Percentiles rank a stretch among this genome's conserved stretches.
These are phyloP conservation scores for Aporophyla lueneburgensis DNA, from an alignment of 2,888 invertebrate genomes.

Conservation along the genomic window DNA sequence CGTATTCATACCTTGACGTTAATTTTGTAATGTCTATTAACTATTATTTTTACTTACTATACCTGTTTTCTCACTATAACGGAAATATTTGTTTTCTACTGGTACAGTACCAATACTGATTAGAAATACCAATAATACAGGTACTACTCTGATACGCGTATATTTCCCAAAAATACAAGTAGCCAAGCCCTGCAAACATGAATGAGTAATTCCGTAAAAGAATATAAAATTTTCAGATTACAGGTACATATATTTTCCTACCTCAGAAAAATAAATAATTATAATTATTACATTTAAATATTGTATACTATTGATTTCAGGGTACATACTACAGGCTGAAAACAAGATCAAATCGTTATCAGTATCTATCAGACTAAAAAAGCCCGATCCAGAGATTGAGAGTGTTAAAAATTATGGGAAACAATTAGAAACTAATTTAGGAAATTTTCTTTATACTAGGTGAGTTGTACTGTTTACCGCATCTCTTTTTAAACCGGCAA, in stretches of 20 bases:
- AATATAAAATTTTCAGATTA: not conserved
- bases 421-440: constrained; percentile 92
- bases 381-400: constrained; percentile 94
- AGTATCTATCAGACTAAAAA: constrained; percentile 93
- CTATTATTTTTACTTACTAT: no score
- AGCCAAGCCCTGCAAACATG: not conserved
- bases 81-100: no score
- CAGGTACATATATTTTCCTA: not conserved
- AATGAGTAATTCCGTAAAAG: not conserved
- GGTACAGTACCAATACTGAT: no score
- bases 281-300: not conserved
- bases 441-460: constrained; percentile 91
- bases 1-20: no score
- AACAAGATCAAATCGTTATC: constrained; percentile 94
- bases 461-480: constrained; percentile 58
- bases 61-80: no score
- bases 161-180: not conserved
- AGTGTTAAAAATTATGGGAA: constrained; percentile 94
- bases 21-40: no score
- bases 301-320: constrained; percentile 79
- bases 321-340: constrained; percentile 94
- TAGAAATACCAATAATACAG: not conserved
- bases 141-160: not conserved
- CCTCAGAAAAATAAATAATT: not conserved
- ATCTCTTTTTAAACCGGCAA: not conserved